phyloP scores from a whole-genome alignment of 2,797 vertebrate species.

The Lophotriccus pileatus region DNA sequence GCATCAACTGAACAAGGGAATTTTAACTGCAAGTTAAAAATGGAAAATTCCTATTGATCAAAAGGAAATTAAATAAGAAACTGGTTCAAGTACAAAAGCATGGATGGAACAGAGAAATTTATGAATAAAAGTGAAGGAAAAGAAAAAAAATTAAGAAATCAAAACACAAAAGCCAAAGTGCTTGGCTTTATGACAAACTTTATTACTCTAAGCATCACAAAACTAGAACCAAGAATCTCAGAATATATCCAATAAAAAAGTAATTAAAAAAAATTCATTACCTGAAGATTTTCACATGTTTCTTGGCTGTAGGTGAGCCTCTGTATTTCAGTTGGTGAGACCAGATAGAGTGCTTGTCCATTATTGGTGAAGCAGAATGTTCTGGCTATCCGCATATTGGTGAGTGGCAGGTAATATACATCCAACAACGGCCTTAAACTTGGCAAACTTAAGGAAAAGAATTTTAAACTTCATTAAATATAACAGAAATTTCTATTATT shows the following conservation, averaged over 20 bases:
- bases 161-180: not conserved
- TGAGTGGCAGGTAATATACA: slow-evolving; percentile 96
- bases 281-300: slow-evolving; percentile 97
- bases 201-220: not conserved
- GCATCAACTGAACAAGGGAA: not conserved
- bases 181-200: not conserved
- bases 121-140: not conserved
- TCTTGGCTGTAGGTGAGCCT: slow-evolving; percentile 98
- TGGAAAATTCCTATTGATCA: not conserved
- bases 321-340: slow-evolving; percentile 97
- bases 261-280: slow-evolving; percentile 33
- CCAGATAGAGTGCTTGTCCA: slow-evolving; percentile 95
- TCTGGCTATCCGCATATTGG: slow-evolving; percentile 98
- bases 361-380: slow-evolving; percentile 99
- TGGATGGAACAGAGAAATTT: not conserved
- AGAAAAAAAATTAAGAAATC: not conserved
- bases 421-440: slow-evolving; percentile 95
- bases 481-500: not conserved
- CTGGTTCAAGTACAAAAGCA: not conserved
- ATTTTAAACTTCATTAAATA: slow-evolving; percentile 24
- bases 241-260: not conserved
- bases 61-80: not conserved
- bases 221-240: not conserved
- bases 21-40: not conserved
- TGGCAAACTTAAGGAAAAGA: slow-evolving; percentile 84